phyloP scores from a whole-genome alignment of 2,113 vertebrate genomes.

The Capreolus pygargus region DNA sequence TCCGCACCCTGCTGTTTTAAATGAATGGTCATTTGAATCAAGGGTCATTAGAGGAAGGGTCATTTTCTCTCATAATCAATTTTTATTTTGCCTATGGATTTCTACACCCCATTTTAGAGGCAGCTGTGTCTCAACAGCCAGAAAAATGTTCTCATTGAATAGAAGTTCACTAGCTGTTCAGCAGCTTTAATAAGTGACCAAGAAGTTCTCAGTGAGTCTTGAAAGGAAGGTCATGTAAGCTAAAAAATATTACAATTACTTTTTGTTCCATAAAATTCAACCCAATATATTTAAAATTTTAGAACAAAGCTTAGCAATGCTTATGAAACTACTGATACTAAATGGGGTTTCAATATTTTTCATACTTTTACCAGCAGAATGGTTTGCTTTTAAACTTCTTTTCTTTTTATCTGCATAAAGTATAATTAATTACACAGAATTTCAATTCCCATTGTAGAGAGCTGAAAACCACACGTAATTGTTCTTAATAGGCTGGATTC shows the following conservation, averaged over 20 bases:
- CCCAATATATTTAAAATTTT: slow-evolving; percentile 44
- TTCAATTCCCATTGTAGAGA: slow-evolving; percentile 30
- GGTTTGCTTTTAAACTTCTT: slow-evolving; percentile 44
- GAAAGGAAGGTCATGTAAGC: not conserved
- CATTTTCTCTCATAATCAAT: not conserved
- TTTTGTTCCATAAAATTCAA: slow-evolving; percentile 14
- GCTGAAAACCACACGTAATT: slow-evolving; percentile 52
- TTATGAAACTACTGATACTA: slow-evolving; percentile 41
- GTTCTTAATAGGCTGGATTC: not conserved
- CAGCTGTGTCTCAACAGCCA: not conserved
- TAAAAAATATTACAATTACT: slow-evolving; percentile 3
- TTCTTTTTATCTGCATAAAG: not conserved
- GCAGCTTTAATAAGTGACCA: slow-evolving; percentile 39
- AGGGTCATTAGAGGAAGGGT: not conserved
- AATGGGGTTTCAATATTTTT: slow-evolving; percentile 35
- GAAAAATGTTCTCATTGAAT: not conserved
- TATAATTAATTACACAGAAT: slow-evolving; percentile 48
- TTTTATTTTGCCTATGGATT: slow-evolving; percentile 1
- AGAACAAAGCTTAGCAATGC: not conserved
- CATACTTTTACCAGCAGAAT: not conserved
- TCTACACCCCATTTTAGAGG: not conserved
- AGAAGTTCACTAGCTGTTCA: not conserved
- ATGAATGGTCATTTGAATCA: not conserved
- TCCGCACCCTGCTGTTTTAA: not conserved
- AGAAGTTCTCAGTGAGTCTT: not conserved